A percentile compares a stretch with the other conserved stretches of the same genome.
phyloP scores from a whole-genome alignment of 2,113 vertebrate genomes.

The Mus musculus region DNA sequence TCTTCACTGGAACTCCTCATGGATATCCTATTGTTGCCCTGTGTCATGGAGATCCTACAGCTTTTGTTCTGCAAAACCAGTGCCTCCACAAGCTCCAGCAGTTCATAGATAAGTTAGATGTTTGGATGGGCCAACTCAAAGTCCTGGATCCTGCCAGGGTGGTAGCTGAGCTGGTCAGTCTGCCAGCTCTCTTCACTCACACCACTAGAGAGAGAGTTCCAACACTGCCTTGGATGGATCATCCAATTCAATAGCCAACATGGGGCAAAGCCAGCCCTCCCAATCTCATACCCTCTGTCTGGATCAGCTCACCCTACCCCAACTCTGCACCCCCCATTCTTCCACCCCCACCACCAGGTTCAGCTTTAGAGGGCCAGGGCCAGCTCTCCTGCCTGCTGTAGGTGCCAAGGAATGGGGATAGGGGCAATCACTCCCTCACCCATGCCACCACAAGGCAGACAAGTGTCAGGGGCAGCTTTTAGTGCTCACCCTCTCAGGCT shows the following conservation, averaged over 20 bases:
- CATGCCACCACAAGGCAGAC: neutral
- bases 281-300: neutral
- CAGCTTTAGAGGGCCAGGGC: neutral
- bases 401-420: neutral
- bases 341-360: neutral
- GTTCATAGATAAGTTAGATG: neutral
- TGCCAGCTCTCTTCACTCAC: neutral
- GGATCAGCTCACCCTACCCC: neutral
- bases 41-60: neutral
- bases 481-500: neutral
- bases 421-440: neutral
- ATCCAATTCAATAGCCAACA: neutral
- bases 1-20: neutral
- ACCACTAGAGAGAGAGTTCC: neutral
- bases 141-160: neutral
- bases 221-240: neutral
- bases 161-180: neutral
- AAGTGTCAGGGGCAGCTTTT: neutral
- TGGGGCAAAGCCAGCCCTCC: neutral
- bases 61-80: neutral
- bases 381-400: neutral
- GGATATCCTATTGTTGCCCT: neutral
- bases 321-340: neutral
- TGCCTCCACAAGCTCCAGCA: neutral
- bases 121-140: neutral